Percentiles rank a stretch among this genome's conserved stretches.
Evolutionary conservation across 2,797 vertebrate genomes (phyloP).

Genomic region (Rhinatrema bivittatum): DNA sequence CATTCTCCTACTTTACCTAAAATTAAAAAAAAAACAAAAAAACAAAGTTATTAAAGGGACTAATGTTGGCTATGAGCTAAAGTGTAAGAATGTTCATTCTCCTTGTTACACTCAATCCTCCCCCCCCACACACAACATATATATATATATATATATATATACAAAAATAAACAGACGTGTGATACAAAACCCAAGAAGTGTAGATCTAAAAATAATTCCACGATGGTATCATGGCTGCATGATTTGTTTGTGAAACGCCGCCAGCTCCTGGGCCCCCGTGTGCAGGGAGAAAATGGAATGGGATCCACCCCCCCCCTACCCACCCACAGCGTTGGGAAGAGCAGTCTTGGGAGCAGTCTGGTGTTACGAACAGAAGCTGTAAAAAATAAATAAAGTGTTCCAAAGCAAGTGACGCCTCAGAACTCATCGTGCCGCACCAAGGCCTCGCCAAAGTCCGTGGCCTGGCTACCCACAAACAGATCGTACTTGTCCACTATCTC

Average conservation of each 20-base stretch:
- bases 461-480: conserved; percentile 88
- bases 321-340: conserved; percentile 31
- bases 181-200: conserved; percentile 33
- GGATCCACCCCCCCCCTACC: conserved; percentile 14
- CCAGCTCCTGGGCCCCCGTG: conserved; percentile 7
- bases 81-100: conserved; percentile 18
- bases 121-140: conserved; percentile 28
- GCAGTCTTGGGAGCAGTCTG: conserved; percentile 44
- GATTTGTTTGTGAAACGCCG: conserved; percentile 18
- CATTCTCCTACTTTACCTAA: too few species aligned
- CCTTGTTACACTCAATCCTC: conserved; percentile 26
- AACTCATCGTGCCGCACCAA: conserved; percentile 85
- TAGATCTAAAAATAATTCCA: conserved; percentile 26
- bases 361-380: conserved; percentile 55
- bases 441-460: conserved; percentile 85
- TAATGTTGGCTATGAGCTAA: too few species aligned
- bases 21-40: too few species aligned
- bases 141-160: conserved; percentile 46
- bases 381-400: conserved; percentile 82
- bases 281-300: conserved; percentile 6
- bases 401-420: conserved; percentile 41
- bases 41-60: too few species aligned
- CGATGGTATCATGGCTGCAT: conserved; percentile 21
- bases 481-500: conserved; percentile 84
- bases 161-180: conserved; percentile 43